Base-by-base conservation (phyloP, 35 echinoderm and acorn worm genomes). In the Nesometra sesokonis region DNA sequence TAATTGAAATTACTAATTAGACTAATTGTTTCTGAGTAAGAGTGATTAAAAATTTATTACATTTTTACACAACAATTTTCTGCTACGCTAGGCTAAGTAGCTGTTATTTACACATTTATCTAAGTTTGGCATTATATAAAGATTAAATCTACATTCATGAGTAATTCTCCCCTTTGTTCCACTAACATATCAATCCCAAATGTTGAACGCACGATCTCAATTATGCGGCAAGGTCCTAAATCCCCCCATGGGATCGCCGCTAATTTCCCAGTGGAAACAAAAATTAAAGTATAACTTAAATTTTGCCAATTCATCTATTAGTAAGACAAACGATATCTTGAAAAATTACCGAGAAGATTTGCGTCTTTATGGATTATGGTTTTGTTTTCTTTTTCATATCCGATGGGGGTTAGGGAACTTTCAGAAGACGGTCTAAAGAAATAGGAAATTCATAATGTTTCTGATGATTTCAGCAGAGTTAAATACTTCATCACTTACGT, bases 301-400 rank as follows among this genome's bases (percentile, higher is more conserved):
- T 67, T 67, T 67, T 67, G 52, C 52, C 52, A 67, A 67, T 67
- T 67, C 52, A 67, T 67, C 52, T 67, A 67, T 67, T 67, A 67
- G 52, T 67, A 67, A 67, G 52, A 67, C 52, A 67, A 67, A 67
- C 52, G 52, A 67, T 67, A 67, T 67, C 52, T 67, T 67, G 11
- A 67, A 67, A 67, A 67, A 67, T 67, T 67, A 67, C 23, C 52
- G 21, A 67, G 52, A 67, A 67, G 52, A 67, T 67, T 67, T 67
- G 52, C 52, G 9, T 67, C 52, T 67, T 67, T 67, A 27, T 9
- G 23, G 52, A 67, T 67, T 67, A 67, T 67, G 52, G 23, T 67
- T 11, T 67, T 67, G 52, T 67, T 67, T 67, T 67, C 52, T 67
- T 67, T n/a, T 67, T 67, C 21, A 27, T 67, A 67, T 67, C 38